Percentiles rank a stretch among this genome's conserved stretches.
Conservation (phyloP, 2,888 invertebrate species). For the Agrochola circellaris region DNA sequence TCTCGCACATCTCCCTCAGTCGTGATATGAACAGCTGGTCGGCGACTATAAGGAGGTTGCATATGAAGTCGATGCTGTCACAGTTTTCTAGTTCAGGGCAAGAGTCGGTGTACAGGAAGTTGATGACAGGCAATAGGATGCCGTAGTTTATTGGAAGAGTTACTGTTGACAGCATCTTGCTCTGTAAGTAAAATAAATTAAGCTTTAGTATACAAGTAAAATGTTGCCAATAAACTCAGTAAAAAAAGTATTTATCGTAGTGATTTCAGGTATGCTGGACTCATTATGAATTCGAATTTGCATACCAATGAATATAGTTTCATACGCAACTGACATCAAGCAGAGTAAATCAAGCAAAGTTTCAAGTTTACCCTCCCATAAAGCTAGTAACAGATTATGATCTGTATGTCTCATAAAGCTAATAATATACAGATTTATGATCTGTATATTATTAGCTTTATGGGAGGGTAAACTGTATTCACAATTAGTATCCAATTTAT, state of each 20-base stretch:
- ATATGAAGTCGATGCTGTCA: constrained; percentile 93
- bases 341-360: neutral
- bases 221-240: neutral
- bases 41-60: constrained; percentile 94
- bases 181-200: constrained; percentile 82
- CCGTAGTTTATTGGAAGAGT: constrained; percentile 91
- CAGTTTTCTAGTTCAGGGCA: constrained; percentile 90
- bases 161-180: constrained; percentile 87
- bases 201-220: neutral
- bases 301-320: neutral
- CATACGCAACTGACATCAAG: neutral
- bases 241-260: neutral
- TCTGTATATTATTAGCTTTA: too few relatives aligned
- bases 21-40: constrained; percentile 95
- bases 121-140: constrained; percentile 92
- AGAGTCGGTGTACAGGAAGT: constrained; percentile 94
- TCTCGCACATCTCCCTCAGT: constrained; percentile 93
- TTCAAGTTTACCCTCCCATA: neutral
- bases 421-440: too few relatives aligned
- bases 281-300: neutral
- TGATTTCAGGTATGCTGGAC: neutral
- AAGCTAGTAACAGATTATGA: too few relatives aligned
- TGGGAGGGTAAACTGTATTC: neutral
- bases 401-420: too few relatives aligned
- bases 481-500: neutral